Conservation (phyloP, 2,797 vertebrate genomes). For the Pangasius larnaudii region DNA sequence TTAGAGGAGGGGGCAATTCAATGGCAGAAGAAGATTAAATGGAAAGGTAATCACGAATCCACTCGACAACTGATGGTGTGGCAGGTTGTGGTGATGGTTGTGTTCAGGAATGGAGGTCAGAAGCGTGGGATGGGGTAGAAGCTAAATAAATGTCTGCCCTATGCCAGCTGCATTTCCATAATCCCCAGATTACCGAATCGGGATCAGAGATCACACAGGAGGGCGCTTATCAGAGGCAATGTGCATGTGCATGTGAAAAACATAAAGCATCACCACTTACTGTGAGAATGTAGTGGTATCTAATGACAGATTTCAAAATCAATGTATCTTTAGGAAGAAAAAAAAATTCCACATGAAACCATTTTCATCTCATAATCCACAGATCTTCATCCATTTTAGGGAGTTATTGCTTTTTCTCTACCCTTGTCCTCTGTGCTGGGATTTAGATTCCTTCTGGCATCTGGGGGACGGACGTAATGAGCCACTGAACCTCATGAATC, state of each 20-base stretch:
- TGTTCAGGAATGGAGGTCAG: slow-evolving; percentile 52
- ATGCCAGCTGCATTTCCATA: slow-evolving; percentile 77
- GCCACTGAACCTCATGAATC: slow-evolving; percentile 29
- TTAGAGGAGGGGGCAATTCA: slow-evolving; percentile 40
- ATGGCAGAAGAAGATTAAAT: slow-evolving; percentile 46
- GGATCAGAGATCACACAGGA: slow-evolving; percentile 74
- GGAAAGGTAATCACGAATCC: slow-evolving; percentile 43
- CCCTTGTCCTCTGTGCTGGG: neutral
- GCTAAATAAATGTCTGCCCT: slow-evolving; percentile 62
- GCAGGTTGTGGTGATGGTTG: neutral
- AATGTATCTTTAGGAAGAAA: neutral
- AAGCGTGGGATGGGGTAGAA: slow-evolving; percentile 31
- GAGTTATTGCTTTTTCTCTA: neutral
- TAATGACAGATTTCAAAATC: neutral
- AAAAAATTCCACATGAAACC: neutral
- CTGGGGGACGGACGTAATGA: slow-evolving; percentile 12
- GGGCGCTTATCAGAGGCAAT: neutral
- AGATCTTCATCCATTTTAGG: neutral
- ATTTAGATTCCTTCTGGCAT: slow-evolving; percentile 29
- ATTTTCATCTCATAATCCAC: neutral
- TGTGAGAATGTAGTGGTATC: neutral
- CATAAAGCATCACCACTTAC: neutral
- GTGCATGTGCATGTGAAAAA: neutral
- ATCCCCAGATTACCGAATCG: slow-evolving; percentile 79
- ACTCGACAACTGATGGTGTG: slow-evolving; percentile 3